Percentiles rank a stretch among this genome's conserved stretches.
These are phyloP conservation scores for Oxyteleia sp. DNA, from an alignment of 2,888 invertebrate species.

Conservation along the genomic window DNA sequence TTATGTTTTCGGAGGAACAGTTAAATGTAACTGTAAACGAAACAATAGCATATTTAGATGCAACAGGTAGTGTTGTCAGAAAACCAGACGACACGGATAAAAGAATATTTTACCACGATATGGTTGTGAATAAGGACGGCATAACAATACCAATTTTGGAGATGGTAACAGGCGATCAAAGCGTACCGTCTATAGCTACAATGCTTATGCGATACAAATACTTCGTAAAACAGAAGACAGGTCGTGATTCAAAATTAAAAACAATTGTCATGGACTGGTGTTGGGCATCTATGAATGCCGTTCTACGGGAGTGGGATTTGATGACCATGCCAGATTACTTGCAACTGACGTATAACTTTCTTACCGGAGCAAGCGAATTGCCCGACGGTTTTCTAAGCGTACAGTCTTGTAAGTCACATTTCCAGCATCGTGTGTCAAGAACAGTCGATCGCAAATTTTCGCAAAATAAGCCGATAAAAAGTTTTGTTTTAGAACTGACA, in stretches of 20 bases:
- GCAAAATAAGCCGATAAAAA: background rate
- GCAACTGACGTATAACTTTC: background rate
- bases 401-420: background rate
- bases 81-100: background rate
- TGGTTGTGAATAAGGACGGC: slow-evolving; percentile 19
- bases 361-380: background rate
- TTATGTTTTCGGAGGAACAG: slow-evolving; percentile 5
- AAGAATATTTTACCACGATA: background rate
- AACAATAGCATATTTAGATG: slow-evolving; percentile 19
- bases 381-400: background rate
- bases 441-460: background rate
- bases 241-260: background rate
- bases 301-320: background rate
- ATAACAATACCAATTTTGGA: slow-evolving; percentile 32
- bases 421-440: slow-evolving; percentile 15
- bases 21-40: too few relatives aligned
- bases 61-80: slow-evolving; percentile 10
- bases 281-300: slow-evolving; percentile 30
- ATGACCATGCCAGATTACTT: slow-evolving; percentile 1
- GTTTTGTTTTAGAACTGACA: background rate
- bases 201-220: slow-evolving; percentile 13
- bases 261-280: slow-evolving; percentile 29
- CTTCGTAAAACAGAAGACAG: slow-evolving; percentile 7
- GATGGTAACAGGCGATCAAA: slow-evolving; percentile 23
- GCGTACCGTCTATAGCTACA: background rate